Conservation (phyloP, 2,113 vertebrate species). For the Sander vitreus region DNA sequence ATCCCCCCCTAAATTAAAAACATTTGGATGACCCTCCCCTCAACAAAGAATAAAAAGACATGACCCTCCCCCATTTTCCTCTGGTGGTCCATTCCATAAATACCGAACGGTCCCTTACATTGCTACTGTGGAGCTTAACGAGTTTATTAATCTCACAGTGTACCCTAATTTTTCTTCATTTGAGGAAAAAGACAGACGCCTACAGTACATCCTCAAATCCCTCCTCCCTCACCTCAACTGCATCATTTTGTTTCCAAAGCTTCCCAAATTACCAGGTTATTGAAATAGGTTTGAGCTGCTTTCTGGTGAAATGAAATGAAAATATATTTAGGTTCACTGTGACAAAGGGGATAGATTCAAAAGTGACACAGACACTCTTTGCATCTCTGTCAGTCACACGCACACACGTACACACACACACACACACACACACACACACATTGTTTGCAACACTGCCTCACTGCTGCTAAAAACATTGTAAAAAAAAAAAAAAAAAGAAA, state of each 20-base stretch:
- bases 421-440: slow-evolving; percentile 1
- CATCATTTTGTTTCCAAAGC: slow-evolving; percentile 63
- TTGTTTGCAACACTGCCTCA: neutral
- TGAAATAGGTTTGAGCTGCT: slow-evolving; percentile 63
- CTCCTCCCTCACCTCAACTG: slow-evolving; percentile 17
- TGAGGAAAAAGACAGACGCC: slow-evolving; percentile 27
- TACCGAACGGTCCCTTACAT: neutral
- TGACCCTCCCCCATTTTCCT: too few species aligned
- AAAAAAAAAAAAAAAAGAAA: neutral
- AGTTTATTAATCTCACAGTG: neutral
- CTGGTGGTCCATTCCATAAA: too few species aligned
- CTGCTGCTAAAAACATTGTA: neutral
- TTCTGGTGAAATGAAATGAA: slow-evolving; percentile 48
- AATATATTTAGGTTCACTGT: slow-evolving; percentile 52
- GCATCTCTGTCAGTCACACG: neutral
- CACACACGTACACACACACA: neutral
- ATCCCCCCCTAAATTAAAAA: too few species aligned
- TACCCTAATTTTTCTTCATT: slow-evolving; percentile 13
- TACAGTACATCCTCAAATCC: neutral
- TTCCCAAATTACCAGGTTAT: slow-evolving; percentile 74
- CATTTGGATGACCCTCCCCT: too few species aligned
- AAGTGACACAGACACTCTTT: slow-evolving; percentile 39
- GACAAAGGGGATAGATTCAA: slow-evolving; percentile 40
- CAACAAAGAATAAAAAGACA: too few species aligned
- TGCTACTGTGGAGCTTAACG: too few species aligned